phyloP scores from a whole-genome alignment of 2,888 invertebrate genomes.

The Laspeyria flexula region DNA sequence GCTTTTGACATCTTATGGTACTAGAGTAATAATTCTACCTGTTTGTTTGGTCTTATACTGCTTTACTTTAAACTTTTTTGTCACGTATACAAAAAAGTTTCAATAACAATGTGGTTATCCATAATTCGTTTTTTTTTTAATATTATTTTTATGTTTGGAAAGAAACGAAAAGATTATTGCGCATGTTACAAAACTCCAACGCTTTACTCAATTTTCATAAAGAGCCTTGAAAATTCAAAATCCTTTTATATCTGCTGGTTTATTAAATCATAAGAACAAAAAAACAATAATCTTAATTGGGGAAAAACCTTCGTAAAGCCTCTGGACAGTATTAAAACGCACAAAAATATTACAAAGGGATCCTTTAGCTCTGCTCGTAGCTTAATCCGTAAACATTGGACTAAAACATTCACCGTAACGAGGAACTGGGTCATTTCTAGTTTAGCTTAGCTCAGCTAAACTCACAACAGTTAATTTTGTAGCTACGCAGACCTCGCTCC shows the following conservation, averaged over 20 bases:
- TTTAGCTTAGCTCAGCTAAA: constrained; percentile 21
- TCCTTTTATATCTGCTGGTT: not conserved
- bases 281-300: not conserved
- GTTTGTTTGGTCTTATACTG: too few species aligned
- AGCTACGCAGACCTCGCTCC: not conserved
- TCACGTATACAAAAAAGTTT: too few species aligned
- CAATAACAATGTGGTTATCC: too few species aligned
- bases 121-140: too few species aligned
- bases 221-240: not conserved
- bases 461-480: constrained; percentile 19
- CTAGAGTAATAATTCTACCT: too few species aligned
- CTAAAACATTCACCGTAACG: not conserved
- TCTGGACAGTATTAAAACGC: not conserved
- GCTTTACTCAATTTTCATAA: not conserved
- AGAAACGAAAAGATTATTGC: not conserved
- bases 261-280: not conserved
- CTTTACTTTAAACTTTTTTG: too few species aligned
- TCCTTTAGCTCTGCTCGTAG: not conserved
- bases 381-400: not conserved
- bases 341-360: not conserved
- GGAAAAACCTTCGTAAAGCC: not conserved
- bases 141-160: too few species aligned
- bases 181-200: not conserved
- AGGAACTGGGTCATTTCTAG: constrained; percentile 19
- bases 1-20: too few species aligned